Conservation (phyloP, 2,113 vertebrate species). For the Bucco capensis region DNA sequence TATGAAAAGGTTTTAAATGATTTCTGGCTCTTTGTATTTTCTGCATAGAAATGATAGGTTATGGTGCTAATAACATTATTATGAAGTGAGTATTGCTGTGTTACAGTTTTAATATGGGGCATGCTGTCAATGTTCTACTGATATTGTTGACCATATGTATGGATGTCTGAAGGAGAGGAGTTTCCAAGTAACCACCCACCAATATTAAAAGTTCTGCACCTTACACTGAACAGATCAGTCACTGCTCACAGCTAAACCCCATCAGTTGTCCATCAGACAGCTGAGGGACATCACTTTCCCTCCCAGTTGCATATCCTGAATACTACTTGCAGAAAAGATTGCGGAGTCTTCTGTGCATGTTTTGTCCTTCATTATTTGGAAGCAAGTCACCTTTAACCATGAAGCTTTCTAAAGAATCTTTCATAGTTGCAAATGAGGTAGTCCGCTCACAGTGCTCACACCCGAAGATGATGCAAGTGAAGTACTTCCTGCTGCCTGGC, state of each 20-base stretch:
- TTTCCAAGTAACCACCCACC: neutral
- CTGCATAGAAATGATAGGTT: neutral
- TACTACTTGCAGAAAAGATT: neutral
- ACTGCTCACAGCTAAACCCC: neutral
- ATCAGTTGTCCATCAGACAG: neutral
- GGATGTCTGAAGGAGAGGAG: fast-evolving
- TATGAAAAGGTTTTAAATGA: neutral
- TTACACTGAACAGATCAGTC: neutral
- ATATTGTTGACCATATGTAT: fast-evolving
- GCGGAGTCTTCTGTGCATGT: neutral
- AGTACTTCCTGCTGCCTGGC: neutral
- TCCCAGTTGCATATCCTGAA: neutral
- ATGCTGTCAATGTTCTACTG: neutral
- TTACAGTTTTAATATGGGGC: neutral
- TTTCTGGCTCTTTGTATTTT: neutral
- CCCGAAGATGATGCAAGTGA: neutral
- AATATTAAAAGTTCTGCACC: neutral
- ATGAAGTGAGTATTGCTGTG: neutral
- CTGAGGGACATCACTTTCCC: neutral
- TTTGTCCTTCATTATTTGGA: neutral
- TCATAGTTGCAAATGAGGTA: neutral
- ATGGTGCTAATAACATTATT: neutral
- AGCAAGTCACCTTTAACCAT: neutral
- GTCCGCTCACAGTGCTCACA: neutral
- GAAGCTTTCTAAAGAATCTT: neutral